Conservation (phyloP, 2,888 invertebrate genomes). For the Argyra leucocephala region DNA sequence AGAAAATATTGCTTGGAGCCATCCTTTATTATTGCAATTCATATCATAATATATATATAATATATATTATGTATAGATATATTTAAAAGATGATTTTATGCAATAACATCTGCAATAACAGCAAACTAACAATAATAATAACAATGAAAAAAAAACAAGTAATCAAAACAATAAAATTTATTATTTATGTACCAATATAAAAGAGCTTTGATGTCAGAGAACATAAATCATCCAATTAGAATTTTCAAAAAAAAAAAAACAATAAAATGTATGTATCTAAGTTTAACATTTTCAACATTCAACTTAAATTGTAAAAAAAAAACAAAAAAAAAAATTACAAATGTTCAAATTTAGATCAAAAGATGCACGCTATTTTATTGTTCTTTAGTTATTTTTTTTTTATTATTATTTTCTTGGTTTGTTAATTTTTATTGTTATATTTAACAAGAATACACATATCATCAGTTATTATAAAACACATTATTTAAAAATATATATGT, state of each 20-base stretch:
- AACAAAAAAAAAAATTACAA: not conserved
- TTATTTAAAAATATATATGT: too few species aligned
- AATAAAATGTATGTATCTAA: too few species aligned
- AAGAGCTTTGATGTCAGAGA: constrained; percentile 1
- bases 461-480: too few species aligned
- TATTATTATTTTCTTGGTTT: not conserved
- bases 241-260: not conserved
- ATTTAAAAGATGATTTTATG: not conserved
- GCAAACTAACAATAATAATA: not conserved
- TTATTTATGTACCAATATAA: not conserved
- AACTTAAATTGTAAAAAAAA: not conserved
- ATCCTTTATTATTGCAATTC: too few species aligned
- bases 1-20: too few species aligned
- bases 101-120: not conserved
- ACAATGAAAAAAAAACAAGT: not conserved
- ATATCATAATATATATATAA: too few species aligned
- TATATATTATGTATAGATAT: too few species aligned
- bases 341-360: not conserved
- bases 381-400: not conserved
- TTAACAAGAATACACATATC: too few species aligned
- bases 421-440: constrained; percentile 1
- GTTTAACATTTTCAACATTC: not conserved
- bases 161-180: not conserved
- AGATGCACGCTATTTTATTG: not conserved
- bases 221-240: constrained; percentile 6